phyloP scores from a whole-genome alignment of 2,797 vertebrate species.

The Adelosebastes latens region DNA sequence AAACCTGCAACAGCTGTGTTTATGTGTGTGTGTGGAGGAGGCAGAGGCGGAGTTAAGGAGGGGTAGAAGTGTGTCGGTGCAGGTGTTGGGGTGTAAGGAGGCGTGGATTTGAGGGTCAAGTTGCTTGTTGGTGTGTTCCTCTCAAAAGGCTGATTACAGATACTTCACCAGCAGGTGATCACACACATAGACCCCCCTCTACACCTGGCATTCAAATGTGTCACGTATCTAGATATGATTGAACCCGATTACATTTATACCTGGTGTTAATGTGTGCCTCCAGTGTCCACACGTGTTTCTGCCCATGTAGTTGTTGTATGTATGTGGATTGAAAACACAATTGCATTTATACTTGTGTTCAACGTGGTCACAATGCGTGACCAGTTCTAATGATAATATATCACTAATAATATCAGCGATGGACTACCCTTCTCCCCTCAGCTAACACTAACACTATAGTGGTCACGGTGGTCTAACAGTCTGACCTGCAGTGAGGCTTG shows the following conservation, averaged over 20 bases:
- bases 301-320: too few relatives aligned
- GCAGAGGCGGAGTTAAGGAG: slow-evolving; percentile 22
- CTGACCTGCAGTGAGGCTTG: slow-evolving; percentile 62
- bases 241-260: too few relatives aligned
- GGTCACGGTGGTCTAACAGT: slow-evolving; percentile 66
- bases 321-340: too few relatives aligned
- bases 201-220: too few relatives aligned
- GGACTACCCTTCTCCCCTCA: neutral
- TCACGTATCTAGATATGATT: too few relatives aligned
- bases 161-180: slow-evolving; percentile 24
- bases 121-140: slow-evolving; percentile 20
- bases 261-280: too few relatives aligned
- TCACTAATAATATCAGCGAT: neutral
- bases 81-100: slow-evolving; percentile 50
- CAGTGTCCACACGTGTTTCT: too few relatives aligned
- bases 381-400: neutral
- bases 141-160: slow-evolving; percentile 14
- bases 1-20: slow-evolving; percentile 50
- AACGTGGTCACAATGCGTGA: too few relatives aligned
- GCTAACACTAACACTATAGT: neutral
- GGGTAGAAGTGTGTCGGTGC: slow-evolving; percentile 54
- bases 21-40: slow-evolving; percentile 1
- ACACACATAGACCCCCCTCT: too few relatives aligned
- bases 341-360: too few relatives aligned
- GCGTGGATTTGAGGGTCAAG: slow-evolving; percentile 37